phyloP scores from a whole-genome alignment of 1,140 invertebrate genomes.

The Tetragnatha versicolor region DNA sequence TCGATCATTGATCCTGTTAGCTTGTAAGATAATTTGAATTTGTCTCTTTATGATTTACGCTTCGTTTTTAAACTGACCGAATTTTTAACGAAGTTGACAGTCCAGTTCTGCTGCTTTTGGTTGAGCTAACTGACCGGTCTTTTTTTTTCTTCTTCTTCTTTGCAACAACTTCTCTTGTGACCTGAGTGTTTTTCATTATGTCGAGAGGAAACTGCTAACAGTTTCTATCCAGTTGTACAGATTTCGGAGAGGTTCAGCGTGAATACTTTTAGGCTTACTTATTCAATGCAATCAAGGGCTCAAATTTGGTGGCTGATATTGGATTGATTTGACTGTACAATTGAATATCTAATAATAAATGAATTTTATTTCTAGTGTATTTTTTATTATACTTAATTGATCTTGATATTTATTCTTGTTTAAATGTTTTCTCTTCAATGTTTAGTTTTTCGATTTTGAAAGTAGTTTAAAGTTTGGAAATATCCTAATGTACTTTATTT shows the following conservation, averaged over 20 bases:
- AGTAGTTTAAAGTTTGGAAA: too few relatives aligned
- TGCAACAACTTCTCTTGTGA: neutral
- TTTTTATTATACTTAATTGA: too few relatives aligned
- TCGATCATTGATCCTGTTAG: too few relatives aligned
- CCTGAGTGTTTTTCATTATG: slow-evolving; percentile 11
- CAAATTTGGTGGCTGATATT: slow-evolving; percentile 25
- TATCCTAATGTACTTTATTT: too few relatives aligned
- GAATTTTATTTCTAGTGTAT: slow-evolving; percentile 34
- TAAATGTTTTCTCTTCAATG: neutral
- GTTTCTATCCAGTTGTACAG: slow-evolving; percentile 17
- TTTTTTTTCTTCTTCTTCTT: neutral
- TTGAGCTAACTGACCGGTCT: slow-evolving; percentile 2
- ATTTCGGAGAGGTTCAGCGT: neutral
- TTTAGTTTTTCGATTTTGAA: too few relatives aligned
- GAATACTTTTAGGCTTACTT: slow-evolving; percentile 5
- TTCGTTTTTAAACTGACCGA: too few relatives aligned
- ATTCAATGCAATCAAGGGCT: slow-evolving; percentile 35
- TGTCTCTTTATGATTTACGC: too few relatives aligned
- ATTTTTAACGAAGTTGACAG: too few relatives aligned
- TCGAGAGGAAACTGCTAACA: neutral
- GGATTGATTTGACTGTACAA: neutral
- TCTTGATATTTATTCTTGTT: neutral
- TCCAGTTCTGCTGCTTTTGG: slow-evolving; percentile 19
- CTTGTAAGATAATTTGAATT: too few relatives aligned
- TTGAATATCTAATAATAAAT: slow-evolving; percentile 28